Evolutionary conservation across 2,797 vertebrate genomes (phyloP), one percentile per base, ranked within the genome.

Genomic region (Tapera naevia): DNA sequence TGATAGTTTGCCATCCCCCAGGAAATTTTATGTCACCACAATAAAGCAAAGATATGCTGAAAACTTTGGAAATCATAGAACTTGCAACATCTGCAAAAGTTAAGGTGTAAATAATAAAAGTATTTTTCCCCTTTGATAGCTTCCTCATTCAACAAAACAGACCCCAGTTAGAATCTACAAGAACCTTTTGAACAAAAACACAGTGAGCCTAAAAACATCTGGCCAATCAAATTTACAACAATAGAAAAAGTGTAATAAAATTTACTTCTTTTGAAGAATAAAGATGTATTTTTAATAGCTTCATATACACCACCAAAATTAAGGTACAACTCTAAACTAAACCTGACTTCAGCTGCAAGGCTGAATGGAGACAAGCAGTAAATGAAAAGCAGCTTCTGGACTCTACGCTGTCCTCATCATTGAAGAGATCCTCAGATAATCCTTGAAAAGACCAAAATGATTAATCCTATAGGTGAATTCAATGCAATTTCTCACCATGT

Each of bases 221-320:
- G 98, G 97, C 80, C 96, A 97, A 97, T 98, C 97, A 97, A 96
- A 97, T 97, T 97, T 97, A 98, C 96, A 97, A 96, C 95, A 92
- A 96, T 87, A 97, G 97, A 97, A 93, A 95, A 95, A 96, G 96
- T 5, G 50, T 80, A 97, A 94, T 97, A 98, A 97, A 96, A 82
- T 97, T 97, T 94, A 93, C 92, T 96, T 97, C 94, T 96, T 98
- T 97, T 97, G 96, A 97, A 97, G 97, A 97, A 98, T 95, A 98
- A 97, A 97, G 95, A 96, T 96, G 76, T 91, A 94, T 94, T 79
- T 82, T 93, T 93, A 92, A 97, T 86, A 74, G 78, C 81, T 89
- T 93, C 96, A 90, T 74, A 94, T 78, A 88, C 74, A 93, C 70
- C 85, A 79, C 65, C 56, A 82, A 97, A 96, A 96, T 92, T 61